Evolutionary conservation across 2,888 invertebrate species (phyloP).

Genomic region (Drosophila neotestacea): DNA sequence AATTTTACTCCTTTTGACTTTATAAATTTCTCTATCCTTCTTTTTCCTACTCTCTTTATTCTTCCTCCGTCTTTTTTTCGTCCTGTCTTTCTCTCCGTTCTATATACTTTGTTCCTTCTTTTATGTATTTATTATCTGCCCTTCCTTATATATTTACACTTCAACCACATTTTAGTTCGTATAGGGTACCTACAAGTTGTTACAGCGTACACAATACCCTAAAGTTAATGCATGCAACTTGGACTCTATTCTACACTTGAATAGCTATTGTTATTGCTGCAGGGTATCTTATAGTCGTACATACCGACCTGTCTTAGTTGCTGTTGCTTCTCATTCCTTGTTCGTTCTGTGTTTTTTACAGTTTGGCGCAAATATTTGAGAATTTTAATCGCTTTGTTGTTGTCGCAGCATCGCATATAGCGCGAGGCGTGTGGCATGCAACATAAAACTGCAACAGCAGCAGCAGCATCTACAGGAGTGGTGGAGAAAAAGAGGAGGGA

Average conservation of each 20-base stretch:
- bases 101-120: no score
- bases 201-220: neutral
- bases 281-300: neutral
- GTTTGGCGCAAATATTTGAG: constrained; percentile 76
- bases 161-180: neutral
- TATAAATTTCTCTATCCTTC: neutral
- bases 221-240: no score
- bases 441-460: constrained; percentile 51
- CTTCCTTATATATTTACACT: neutral
- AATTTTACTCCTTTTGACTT: no score
- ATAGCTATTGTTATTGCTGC: neutral
- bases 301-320: neutral
- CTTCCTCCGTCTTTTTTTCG: no score
- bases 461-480: constrained; percentile 17
- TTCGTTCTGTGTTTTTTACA: constrained; percentile 39
- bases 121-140: neutral
- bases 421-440: constrained; percentile 21
- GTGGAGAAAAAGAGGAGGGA: neutral
- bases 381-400: constrained; percentile 79
- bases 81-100: neutral
- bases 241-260: no score
- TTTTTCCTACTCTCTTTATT: neutral
- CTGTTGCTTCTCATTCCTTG: neutral
- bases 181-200: neutral
- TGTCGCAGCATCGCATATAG: constrained; percentile 41